Evolutionary conservation across 2,888 invertebrate species (phyloP).

Genomic region (Scaptodrosophila latifasciaeformis): DNA sequence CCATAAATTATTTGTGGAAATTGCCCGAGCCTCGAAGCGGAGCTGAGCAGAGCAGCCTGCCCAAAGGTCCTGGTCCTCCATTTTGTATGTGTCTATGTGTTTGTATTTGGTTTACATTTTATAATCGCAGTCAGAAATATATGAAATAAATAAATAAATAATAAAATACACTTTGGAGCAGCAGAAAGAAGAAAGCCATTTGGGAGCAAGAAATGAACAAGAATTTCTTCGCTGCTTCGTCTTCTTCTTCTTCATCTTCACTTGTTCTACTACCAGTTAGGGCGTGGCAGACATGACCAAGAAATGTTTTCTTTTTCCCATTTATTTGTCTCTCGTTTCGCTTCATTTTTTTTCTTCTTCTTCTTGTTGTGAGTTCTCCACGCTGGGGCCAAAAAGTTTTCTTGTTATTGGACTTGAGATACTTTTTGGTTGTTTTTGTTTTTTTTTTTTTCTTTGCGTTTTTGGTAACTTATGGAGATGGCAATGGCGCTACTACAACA

Average conservation of each 20-base stretch:
- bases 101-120: constrained; percentile 35
- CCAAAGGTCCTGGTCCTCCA: too few relatives aligned
- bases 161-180: constrained; percentile 44
- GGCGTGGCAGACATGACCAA: too few relatives aligned
- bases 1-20: constrained; percentile 55
- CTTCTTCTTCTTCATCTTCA: too few relatives aligned
- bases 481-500: too few relatives aligned
- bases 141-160: constrained; percentile 63
- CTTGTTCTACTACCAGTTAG: too few relatives aligned
- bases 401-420: constrained; percentile 55
- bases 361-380: constrained; percentile 8
- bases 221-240: too few relatives aligned
- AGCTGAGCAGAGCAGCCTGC: constrained; percentile 1
- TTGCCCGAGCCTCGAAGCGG: constrained; percentile 9
- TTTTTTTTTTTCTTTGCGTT: constrained; percentile 40
- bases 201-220: too few relatives aligned
- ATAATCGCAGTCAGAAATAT: constrained; percentile 56
- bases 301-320: too few relatives aligned
- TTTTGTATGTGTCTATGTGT: constrained; percentile 29
- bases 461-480: constrained; percentile 57
- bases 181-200: not conserved
- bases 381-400: constrained; percentile 42
- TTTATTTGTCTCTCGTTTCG: constrained; percentile 20
- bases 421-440: constrained; percentile 16
- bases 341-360: constrained; percentile 8